Evolutionary conservation across 2,113 vertebrate genomes (phyloP).

Genomic region (Amblyornis subalaris): DNA sequence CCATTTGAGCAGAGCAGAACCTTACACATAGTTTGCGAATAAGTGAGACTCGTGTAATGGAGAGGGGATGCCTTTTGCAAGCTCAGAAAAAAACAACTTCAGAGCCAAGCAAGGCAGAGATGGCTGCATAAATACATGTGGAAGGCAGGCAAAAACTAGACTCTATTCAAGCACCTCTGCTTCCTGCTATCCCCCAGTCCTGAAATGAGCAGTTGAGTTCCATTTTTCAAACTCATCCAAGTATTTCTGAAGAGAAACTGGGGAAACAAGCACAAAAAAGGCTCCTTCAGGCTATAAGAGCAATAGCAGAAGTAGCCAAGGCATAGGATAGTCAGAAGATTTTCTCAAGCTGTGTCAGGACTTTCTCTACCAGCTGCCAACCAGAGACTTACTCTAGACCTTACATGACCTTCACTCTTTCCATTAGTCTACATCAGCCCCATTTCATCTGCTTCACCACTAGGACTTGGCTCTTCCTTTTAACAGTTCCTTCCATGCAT

Average conservation of each 20-base stretch:
- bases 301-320: neutral
- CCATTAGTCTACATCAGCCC: neutral
- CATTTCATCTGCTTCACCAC: neutral
- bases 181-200: neutral
- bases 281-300: neutral
- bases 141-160: neutral
- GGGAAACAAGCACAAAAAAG: neutral
- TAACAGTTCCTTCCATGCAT: neutral
- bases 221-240: neutral
- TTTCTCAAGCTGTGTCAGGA: neutral
- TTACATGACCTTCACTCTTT: neutral
- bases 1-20: neutral
- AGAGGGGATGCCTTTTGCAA: neutral
- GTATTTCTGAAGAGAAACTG: neutral
- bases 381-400: neutral
- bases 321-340: neutral
- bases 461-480: neutral
- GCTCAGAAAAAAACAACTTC: neutral
- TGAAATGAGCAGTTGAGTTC: neutral
- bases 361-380: neutral
- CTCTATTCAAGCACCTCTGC: neutral
- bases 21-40: neutral
- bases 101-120: neutral
- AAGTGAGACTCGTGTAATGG: neutral
- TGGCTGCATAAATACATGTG: fast-evolving